These are phyloP conservation scores for Sesamia inferens DNA, from an alignment of 2,888 invertebrate genomes.

Conservation along the genomic window DNA sequence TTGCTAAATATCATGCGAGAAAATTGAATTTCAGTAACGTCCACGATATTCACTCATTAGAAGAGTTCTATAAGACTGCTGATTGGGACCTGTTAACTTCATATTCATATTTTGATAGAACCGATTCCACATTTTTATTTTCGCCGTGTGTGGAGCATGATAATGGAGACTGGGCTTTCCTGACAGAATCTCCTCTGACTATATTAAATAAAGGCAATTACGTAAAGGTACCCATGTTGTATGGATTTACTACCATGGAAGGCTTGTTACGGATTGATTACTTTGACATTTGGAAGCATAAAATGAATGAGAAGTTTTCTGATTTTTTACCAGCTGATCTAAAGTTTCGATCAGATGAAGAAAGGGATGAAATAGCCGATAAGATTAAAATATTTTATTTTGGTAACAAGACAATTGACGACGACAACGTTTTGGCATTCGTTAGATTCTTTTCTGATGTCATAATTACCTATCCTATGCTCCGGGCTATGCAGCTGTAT, in stretches of 20 bases:
- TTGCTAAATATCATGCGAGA: constrained; percentile 68
- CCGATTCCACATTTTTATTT: constrained; percentile 62
- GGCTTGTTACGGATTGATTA: constrained; percentile 67
- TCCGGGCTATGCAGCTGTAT: constrained; percentile 68
- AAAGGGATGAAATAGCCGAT: constrained; percentile 68
- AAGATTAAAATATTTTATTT: constrained; percentile 72
- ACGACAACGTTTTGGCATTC: constrained; percentile 63
- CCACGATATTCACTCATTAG: constrained; percentile 70
- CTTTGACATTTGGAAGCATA: constrained; percentile 68
- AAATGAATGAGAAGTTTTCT: constrained; percentile 76
- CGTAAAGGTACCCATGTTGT: constrained; percentile 70
- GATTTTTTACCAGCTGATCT: constrained; percentile 78
- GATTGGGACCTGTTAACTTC: constrained; percentile 65
- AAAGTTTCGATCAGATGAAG: constrained; percentile 62
- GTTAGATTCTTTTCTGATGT: constrained; percentile 71
- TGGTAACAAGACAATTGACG: constrained; percentile 61
- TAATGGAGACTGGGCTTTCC: constrained; percentile 63
- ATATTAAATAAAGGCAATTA: constrained; percentile 68
- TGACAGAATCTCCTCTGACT: constrained; percentile 69
- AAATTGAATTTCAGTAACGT: constrained; percentile 65
- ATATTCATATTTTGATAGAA: constrained; percentile 48
- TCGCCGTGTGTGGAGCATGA: constrained; percentile 64
- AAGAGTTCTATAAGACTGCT: constrained; percentile 72
- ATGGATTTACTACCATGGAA: constrained; percentile 77
- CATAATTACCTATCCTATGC: constrained; percentile 64